phyloP scores from a whole-genome alignment of 2,888 invertebrate species.

The Volucella zonaria region DNA sequence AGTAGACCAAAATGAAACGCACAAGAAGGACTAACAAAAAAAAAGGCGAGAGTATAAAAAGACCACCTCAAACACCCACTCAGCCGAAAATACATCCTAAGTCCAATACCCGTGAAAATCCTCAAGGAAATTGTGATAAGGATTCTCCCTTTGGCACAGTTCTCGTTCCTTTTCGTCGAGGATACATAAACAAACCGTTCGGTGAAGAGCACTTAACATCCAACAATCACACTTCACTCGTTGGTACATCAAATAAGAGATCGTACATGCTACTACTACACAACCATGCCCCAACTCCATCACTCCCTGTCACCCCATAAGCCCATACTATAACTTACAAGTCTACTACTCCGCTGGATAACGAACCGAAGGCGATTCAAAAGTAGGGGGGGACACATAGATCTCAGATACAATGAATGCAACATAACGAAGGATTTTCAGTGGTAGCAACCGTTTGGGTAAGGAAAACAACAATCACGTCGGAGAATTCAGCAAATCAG shows the following conservation, averaged over 20 bases:
- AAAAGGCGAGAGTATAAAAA: background rate
- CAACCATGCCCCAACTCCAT: background rate
- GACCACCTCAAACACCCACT: too few species aligned
- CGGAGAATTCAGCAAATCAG: slow-evolving; percentile 70
- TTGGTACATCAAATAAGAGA: slow-evolving; percentile 52
- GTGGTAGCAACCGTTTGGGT: background rate
- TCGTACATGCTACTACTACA: background rate
- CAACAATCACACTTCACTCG: slow-evolving; percentile 72
- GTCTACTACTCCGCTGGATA: slow-evolving; percentile 41
- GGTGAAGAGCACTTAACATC: slow-evolving; percentile 65
- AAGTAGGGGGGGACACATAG: slow-evolving; percentile 24
- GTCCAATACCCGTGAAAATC: slow-evolving; percentile 71
- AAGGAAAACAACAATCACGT: slow-evolving; percentile 66
- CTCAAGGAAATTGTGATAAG: slow-evolving; percentile 71
- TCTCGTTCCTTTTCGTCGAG: slow-evolving; percentile 17
- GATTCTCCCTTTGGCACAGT: slow-evolving; percentile 61
- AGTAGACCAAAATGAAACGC: slow-evolving; percentile 9
- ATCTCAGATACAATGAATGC: slow-evolving; percentile 47
- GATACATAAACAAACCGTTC: slow-evolving; percentile 64
- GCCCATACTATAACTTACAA: background rate
- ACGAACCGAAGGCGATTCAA: background rate
- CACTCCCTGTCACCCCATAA: too few species aligned
- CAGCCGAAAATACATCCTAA: slow-evolving; percentile 42
- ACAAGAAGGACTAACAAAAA: slow-evolving; percentile 16
- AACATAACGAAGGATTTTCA: slow-evolving; percentile 23